phyloP scores from a whole-genome alignment of 2,797 vertebrate species.

The Synaphobranchus kaupii region DNA sequence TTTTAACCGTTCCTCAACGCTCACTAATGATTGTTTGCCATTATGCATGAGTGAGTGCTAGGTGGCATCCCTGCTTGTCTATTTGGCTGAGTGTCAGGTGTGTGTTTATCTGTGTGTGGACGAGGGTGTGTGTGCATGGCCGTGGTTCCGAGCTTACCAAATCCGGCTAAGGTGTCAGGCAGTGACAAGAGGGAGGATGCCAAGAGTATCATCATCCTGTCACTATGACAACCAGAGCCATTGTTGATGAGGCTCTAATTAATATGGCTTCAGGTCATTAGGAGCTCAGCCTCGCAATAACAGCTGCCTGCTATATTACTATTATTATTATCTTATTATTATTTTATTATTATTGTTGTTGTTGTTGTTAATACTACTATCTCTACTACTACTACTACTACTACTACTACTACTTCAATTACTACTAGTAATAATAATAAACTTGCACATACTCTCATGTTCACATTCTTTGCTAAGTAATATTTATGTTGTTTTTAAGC shows the following conservation, averaged over 20 bases:
- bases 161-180: slow-evolving; percentile 44
- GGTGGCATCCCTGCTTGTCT: background rate
- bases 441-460: background rate
- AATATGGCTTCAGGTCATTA: slow-evolving; percentile 46
- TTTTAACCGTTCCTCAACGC: background rate
- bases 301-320: slow-evolving; percentile 24
- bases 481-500: background rate
- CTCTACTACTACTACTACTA: background rate
- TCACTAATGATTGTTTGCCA: background rate
- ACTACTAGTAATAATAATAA: background rate
- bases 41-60: background rate
- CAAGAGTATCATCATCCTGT: slow-evolving; percentile 39
- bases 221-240: slow-evolving; percentile 45
- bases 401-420: background rate
- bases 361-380: background rate
- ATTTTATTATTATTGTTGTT: slow-evolving; percentile 16
- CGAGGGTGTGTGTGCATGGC: background rate
- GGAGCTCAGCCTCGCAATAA: slow-evolving; percentile 39
- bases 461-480: background rate
- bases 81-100: slow-evolving; percentile 7
- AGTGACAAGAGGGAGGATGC: slow-evolving; percentile 46
- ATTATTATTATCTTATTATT: slow-evolving; percentile 38
- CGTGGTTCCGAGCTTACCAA: slow-evolving; percentile 5
- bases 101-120: slow-evolving; percentile 29
- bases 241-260: slow-evolving; percentile 40